These are phyloP conservation scores for Capitulum mitella DNA, from an alignment of 2,888 invertebrate species.

Conservation along the genomic window DNA sequence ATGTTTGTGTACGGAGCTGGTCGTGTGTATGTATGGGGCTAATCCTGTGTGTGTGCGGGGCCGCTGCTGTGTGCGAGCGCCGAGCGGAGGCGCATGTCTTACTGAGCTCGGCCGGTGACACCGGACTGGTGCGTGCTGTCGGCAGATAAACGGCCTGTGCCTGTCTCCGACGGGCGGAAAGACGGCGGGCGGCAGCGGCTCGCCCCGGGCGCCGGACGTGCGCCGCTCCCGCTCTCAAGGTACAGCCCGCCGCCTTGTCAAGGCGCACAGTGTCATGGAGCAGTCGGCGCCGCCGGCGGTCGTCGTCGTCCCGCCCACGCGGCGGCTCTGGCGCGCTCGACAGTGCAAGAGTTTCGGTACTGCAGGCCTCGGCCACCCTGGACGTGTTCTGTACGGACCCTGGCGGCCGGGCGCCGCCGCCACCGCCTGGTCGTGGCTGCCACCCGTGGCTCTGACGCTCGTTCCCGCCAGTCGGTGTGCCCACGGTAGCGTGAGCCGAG, in stretches of 20 bases:
- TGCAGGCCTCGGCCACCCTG: background rate
- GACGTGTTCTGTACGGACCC: background rate
- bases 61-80: no score
- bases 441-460: background rate
- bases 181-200: constrained; percentile 39
- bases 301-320: background rate
- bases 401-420: background rate
- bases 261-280: constrained; percentile 31
- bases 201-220: constrained; percentile 37
- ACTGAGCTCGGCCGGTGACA: no score
- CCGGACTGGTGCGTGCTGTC: no score
- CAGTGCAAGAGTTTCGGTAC: constrained; percentile 24
- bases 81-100: no score
- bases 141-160: constrained; percentile 68
- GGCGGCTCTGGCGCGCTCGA: constrained; percentile 10
- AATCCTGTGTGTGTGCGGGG: no score
- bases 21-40: no score
- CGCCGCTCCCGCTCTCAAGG: constrained; percentile 84
- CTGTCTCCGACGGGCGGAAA: constrained; percentile 52
- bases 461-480: background rate
- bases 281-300: background rate
- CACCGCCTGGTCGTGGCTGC: background rate
- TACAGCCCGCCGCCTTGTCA: constrained; percentile 53
- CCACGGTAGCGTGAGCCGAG: background rate
- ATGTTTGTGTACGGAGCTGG: no score